Percentiles rank a stretch among this genome's conserved stretches.
phyloP scores from a whole-genome alignment of 2,888 invertebrate genomes.

The Eristalis tenax region DNA sequence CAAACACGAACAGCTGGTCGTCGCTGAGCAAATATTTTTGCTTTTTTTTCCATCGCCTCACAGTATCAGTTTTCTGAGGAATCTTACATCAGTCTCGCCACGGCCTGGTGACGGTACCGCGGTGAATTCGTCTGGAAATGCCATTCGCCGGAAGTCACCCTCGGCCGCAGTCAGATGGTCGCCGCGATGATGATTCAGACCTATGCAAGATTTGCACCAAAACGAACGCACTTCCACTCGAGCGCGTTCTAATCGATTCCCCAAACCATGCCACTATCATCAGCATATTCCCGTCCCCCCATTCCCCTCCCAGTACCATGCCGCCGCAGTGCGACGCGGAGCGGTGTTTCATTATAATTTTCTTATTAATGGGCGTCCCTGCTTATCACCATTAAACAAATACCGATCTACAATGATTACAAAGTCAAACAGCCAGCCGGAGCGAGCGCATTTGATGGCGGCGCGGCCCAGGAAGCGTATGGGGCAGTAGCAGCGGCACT shows the following conservation, averaged over 20 bases:
- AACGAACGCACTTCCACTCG: neutral
- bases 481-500: neutral
- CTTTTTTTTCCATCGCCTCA: neutral
- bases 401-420: constrained; percentile 52
- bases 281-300: neutral
- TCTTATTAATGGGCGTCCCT: constrained; percentile 66
- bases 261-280: neutral
- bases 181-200: neutral
- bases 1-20: neutral
- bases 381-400: constrained; percentile 65
- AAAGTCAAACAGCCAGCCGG: constrained; percentile 22
- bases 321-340: too few relatives aligned
- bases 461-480: constrained; percentile 8
- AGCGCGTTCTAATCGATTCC: neutral
- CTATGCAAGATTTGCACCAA: neutral
- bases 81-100: neutral
- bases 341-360: constrained; percentile 49
- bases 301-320: neutral
- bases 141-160: neutral
- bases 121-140: neutral
- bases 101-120: neutral
- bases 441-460: neutral
- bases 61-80: neutral
- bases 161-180: too few relatives aligned
- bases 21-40: neutral